These are phyloP conservation scores for Phytoseiulus persimilis DNA, from an alignment of 2,888 invertebrate genomes.

Conservation along the genomic window DNA sequence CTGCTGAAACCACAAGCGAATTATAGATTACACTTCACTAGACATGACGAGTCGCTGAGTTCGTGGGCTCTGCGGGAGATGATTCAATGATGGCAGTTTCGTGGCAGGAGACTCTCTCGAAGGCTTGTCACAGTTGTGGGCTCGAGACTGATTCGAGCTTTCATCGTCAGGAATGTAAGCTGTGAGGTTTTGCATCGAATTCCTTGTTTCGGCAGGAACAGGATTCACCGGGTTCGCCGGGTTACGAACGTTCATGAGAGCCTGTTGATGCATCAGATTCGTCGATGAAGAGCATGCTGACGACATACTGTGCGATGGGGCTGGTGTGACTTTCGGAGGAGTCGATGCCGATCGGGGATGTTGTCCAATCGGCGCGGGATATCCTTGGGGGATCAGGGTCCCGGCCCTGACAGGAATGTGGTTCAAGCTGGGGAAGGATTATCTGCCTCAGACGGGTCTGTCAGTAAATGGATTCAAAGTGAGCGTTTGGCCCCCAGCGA, in stretches of 20 bases:
- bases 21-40: slow-evolving; percentile 5
- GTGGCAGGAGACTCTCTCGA: not conserved
- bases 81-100: not conserved
- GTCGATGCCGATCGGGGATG: not conserved
- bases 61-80: not conserved
- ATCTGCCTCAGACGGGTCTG: not conserved
- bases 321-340: not conserved
- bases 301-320: not conserved
- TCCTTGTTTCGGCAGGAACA: not conserved
- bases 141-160: not conserved
- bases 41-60: slow-evolving; percentile 23
- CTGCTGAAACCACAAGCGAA: not conserved
- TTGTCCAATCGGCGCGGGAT: not conserved
- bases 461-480: too few relatives aligned
- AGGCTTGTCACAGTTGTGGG: not conserved
- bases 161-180: slow-evolving; percentile 7
- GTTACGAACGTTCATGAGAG: not conserved
- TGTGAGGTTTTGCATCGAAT: slow-evolving; percentile 28
- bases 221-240: not conserved
- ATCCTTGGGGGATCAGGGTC: not conserved
- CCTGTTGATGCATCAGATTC: not conserved
- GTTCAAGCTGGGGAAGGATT: not conserved
- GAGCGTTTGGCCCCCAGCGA: too few relatives aligned
- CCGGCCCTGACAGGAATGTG: not conserved
- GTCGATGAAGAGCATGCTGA: not conserved